phyloP scores from a whole-genome alignment of 92 coral and sea anemone species.

The Bergia puertoricense region DNA sequence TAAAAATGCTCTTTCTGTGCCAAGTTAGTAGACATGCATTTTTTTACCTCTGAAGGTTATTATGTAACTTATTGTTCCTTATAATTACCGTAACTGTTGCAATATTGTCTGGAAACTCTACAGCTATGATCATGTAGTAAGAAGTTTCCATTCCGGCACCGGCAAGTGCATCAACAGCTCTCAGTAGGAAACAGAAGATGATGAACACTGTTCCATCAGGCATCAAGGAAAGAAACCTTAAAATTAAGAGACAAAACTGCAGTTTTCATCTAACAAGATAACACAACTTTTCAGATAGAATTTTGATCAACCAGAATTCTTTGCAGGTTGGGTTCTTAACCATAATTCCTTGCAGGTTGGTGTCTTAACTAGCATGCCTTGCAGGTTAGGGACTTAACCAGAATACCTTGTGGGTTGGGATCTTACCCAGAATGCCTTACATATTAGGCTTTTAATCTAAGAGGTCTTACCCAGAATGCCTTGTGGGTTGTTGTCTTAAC shows the following conservation, averaged over 20 bases:
- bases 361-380: too few species aligned
- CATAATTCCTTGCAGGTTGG: too few species aligned
- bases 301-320: neutral
- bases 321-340: too few species aligned
- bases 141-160: slow-evolving; percentile 38
- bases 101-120: slow-evolving; percentile 33
- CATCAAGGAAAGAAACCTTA: slow-evolving; percentile 40
- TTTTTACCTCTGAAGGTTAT: neutral
- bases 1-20: too few species aligned
- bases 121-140: slow-evolving; percentile 11
- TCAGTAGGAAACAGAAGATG: slow-evolving; percentile 39
- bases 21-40: too few species aligned
- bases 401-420: too few species aligned
- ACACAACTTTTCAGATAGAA: neutral
- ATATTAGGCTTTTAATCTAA: too few species aligned
- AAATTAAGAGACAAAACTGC: neutral
- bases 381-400: too few species aligned
- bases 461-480: too few species aligned
- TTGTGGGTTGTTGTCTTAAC: too few species aligned
- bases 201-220: slow-evolving; percentile 40
- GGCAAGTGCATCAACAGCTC: slow-evolving; percentile 14
- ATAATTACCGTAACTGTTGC: slow-evolving; percentile 34
- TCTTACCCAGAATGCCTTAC: too few species aligned
- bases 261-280: neutral
- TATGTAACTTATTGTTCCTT: too few species aligned